Evolutionary conservation across 2,888 invertebrate genomes (phyloP), one percentile per base, ranked within the genome.

Genomic region (Pediacus dermestoides): DNA sequence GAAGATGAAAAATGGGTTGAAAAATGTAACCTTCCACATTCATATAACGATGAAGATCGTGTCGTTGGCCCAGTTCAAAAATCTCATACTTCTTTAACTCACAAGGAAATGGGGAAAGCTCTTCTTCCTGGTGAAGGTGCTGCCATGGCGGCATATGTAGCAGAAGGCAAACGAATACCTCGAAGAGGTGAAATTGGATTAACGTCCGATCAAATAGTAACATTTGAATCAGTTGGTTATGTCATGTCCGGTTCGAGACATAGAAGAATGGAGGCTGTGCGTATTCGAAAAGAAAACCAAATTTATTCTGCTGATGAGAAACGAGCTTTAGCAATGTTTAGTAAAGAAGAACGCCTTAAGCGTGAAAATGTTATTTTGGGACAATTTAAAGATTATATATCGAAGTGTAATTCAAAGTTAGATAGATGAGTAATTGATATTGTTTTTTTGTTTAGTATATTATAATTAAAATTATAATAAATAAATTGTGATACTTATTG

Each of bases 251-350:
- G 97, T 8, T 61, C 61, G 1, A 51, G 61, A 21, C 96, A 97
- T 74, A 87, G 96, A 2, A 83, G 96, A 53, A 97, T 99, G 99
- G 99, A 99, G 70, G 99, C 99, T 46, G 99, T 99, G 1, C 92
- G 99, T 71, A 86, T 99, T 52, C 84, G 99, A 57, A 99, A 99
- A 65, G 99, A 99, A 74, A 99, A 99, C 77, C 99, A 99, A 75
- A 94, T 99, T 64, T 96, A 97, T 75, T 94, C 94, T 4, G 99
- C 97, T 0, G 99, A 99, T 70, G 99, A 99, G 70, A 99, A 99
- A 71, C 80, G 99, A 38, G 95, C 97, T 3, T 74, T 99, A 44
- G 94, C 94, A 1, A 94, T 93, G 81, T 99, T 99, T 71, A 96
- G 95, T 69, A 92, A 95, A 71, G 97, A 97, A 68, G 97, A 97